Evolutionary conservation across 2,797 vertebrate genomes (phyloP), one percentile per base, ranked within the genome.

Genomic region (Cercopithecus neglectus): DNA sequence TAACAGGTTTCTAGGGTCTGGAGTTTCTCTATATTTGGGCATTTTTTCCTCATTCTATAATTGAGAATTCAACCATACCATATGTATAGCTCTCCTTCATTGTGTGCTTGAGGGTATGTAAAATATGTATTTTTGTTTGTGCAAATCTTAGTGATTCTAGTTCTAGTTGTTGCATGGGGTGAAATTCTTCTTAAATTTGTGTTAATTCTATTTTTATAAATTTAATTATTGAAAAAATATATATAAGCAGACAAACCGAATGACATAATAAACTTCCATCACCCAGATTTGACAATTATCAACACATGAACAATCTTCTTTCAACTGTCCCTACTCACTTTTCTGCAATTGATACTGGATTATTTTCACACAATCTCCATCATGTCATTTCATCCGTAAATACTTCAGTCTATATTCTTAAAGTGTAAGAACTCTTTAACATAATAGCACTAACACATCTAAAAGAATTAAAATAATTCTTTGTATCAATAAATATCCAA

Each of bases 101-200:
- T 89, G 39, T 92, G 39, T 92, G 36, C 57, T 55, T 33, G 46
- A 88, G 21, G 12, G 3, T 19, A 55, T 46, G 13, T 75, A 76
- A 50, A 83, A 39, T 83, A 19, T 78, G 39, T 84, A 53, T 80
- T 87, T 94, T 94, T 90, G 5, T 88, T 82, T 79, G 57, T 89
- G 57, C 6, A 55, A 3, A 16, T 48, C 8, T 85, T 83, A 85
- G 59, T 94, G 39, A 94, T 96, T 82, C 36, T 89, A 93, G 91
- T 97, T 97, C 59, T 98, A 97, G 59, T 94, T 92, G 89, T 92
- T 97, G 57, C 85, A 87, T 79, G 59, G 83, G 89, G 72, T 86
- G 39, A 78, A 8, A 55, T 28, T 67, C 39, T 94, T 78, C 26
- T 92, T 81, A 86, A 94, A 53, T 96, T 78, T 89, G 17, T 72